Percentiles rank a stretch among this genome's conserved stretches.
Conservation (phyloP, 2,888 invertebrate genomes). For the Pyrrhosoma nymphula region DNA sequence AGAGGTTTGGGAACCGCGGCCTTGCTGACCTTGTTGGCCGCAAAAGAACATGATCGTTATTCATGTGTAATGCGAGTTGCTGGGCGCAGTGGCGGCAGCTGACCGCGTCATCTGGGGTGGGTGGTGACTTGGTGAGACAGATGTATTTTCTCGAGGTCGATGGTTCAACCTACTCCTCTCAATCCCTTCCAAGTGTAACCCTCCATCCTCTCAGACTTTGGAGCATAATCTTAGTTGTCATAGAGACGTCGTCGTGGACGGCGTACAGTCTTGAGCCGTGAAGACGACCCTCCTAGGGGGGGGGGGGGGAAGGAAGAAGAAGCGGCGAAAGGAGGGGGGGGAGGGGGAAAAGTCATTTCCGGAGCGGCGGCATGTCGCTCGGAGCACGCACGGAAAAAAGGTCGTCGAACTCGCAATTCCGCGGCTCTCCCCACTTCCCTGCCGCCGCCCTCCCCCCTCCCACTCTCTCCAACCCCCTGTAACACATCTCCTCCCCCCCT, state of each 20-base stretch:
- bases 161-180: background rate
- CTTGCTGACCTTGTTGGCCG: no score
- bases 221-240: background rate
- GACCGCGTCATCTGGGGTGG: background rate
- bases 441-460: background rate
- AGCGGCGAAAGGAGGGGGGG: background rate
- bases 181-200: background rate
- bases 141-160: background rate
- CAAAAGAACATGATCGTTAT: no score
- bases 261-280: background rate
- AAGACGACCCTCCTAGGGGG: background rate
- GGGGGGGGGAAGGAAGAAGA: background rate
- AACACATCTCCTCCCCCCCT: background rate
- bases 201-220: background rate
- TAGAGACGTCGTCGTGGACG: background rate
- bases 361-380: slow-evolving; percentile 44
- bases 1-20: no score
- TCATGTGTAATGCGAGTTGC: no score
- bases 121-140: background rate
- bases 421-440: background rate
- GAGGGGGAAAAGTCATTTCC: slow-evolving; percentile 38
- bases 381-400: slow-evolving; percentile 43
- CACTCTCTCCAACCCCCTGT: background rate
- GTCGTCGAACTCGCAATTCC: slow-evolving; percentile 50
- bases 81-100: no score